phyloP scores from a whole-genome alignment of 2,113 vertebrate species.

The Herpailurus yagouaroundi region DNA sequence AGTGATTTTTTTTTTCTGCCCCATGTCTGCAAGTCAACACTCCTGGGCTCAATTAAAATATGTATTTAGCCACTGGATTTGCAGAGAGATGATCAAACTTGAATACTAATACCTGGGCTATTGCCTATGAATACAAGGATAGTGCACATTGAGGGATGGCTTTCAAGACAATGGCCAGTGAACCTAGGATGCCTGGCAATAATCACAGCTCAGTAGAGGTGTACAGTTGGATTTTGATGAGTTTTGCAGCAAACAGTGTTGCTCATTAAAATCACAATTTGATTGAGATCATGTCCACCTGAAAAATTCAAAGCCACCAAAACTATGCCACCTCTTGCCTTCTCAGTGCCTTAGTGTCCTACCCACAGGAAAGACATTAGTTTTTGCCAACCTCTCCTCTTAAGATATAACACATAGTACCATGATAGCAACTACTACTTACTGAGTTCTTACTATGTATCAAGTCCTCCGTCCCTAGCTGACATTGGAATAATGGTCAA shows the following conservation, averaged over 20 bases:
- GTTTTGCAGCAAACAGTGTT: background rate
- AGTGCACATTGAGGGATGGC: background rate
- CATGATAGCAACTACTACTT: background rate
- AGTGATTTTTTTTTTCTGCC: slow-evolving; percentile 64
- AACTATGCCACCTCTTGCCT: background rate
- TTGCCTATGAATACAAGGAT: slow-evolving; percentile 17
- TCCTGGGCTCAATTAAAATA: slow-evolving; percentile 82
- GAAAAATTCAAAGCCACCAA: slow-evolving; percentile 16
- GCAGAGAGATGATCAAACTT: slow-evolving; percentile 63
- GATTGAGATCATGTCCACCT: background rate
- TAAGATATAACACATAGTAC: background rate
- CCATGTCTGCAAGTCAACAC: slow-evolving; percentile 73
- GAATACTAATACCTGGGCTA: slow-evolving; percentile 71
- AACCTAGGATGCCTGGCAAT: background rate
- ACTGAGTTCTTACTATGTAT: background rate
- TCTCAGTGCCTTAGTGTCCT: background rate
- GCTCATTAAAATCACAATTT: slow-evolving; percentile 26
- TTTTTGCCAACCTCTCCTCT: background rate
- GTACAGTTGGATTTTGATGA: background rate
- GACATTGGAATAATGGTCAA: background rate
- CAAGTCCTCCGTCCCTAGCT: background rate
- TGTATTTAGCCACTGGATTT: slow-evolving; percentile 77
- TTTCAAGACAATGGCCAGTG: slow-evolving; percentile 15
- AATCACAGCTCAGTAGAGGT: background rate
- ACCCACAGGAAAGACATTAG: background rate